Base-by-base conservation (phyloP, 2,113 vertebrate species). In the Callopanchax toddi region DNA sequence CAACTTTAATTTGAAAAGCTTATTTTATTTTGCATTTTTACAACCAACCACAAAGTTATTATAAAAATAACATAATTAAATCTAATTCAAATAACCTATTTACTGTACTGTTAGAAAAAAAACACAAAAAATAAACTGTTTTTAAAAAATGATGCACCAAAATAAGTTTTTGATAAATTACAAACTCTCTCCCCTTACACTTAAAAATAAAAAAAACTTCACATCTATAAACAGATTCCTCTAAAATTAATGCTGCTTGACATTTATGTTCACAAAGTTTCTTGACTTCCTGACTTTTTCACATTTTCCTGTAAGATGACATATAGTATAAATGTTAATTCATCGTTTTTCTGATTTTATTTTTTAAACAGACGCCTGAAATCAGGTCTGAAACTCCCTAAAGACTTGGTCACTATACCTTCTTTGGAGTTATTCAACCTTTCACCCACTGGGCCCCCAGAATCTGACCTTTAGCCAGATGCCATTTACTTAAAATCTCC, bases 391-490 rank as follows among this genome's bases (percentile, higher is more conserved):
- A 86, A 93, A 89, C 68, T 91, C 86, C 80, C 74, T 73, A 53
- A 80, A 87, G 91, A 90, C 91, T 85, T 76, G 77, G 81, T 67
- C 80, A 86, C 86, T 92, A 37, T 37, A 90, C 89, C 90, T 90
- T 87, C 81, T 91, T 95, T 90, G 81, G 89, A 93, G 91, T 95
- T 93, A 93, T 91, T 94, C 93, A 94, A 88, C 92, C 92, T 95
- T 93, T 95, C 92, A 93, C 94, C 92, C 89, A 86, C 79, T 86
- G 78, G 79, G 80, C 78, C 92, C 82, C 83, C 81, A 81, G 48
- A 88, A 61, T 64, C 74, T 93, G 91, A 95, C 87, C 91, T 90
- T 92, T 94, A 92, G 90, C 90, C 91, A 86, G 64, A 79, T 89
- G 86, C 79, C 92, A 87, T 94, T 95, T 94, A 85, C 89, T 85